Base-by-base conservation (phyloP, 2,888 invertebrate genomes). In the Hemithea aestivaria region DNA sequence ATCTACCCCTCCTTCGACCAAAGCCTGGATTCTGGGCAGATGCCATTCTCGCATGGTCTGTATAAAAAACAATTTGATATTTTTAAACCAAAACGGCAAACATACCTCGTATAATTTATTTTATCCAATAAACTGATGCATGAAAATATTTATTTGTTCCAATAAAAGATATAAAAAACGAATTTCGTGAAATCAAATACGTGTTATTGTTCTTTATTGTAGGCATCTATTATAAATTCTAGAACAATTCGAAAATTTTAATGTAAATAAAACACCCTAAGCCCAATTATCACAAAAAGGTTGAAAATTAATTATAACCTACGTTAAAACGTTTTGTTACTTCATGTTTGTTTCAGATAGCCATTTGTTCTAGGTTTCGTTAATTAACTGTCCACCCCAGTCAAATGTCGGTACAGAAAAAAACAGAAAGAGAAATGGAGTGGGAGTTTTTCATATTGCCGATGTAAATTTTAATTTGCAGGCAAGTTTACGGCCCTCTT, bases 1-100 rank as follows among this genome's bases (percentile, higher is more conserved):
- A 75, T 97, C 96, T 1, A 94, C 94, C 0, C 95, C 96, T 1
- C 91, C 93, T 48, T 93, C 91, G 10, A 96, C 73, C 16, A 98
- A 83, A 0, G 94, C 93, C 58, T 91, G 89, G 20, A 98, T 91
- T 27, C 97, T 90, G 0, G 94, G 93, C 37, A 91, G 88, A 78
- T 98, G 98, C 95, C 96, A 97, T 26, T 93, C 91, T 29, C 90
- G 90, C 71, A 98, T 90, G 26, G 89, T 88, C 75, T 88, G 51
- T 16, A 38, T 32, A 30, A 25, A 43, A 48, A 24, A 20, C 35
- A 36, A 38, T 45, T 16, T 16, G 16, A 16, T 16, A 16, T 16
- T 16, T 16, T 16, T 16, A 16, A 16, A 26, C 10, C 26, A 22
- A 35, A 39, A 24, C 42, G 41, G 30, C 39, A 23, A 45, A 45